Evolutionary conservation across 2,113 vertebrate genomes (phyloP), one percentile per base, ranked within the genome.

Genomic region (Chrysemys picta): DNA sequence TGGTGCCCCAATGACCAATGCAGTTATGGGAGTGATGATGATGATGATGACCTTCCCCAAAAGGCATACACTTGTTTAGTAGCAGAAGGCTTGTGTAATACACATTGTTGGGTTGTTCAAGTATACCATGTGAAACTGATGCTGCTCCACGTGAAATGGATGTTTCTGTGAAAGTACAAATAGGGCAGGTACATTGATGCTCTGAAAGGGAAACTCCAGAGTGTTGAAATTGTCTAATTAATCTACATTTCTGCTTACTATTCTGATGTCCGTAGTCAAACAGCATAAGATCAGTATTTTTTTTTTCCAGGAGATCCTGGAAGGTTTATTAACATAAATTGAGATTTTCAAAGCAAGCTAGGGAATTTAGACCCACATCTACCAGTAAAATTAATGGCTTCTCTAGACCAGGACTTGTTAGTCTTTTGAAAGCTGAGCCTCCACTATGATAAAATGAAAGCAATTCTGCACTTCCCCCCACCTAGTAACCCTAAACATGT

Each of bases 371-470:
- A 75, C 11, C 45, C 5, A 81, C 82, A 84, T 91, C 2, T 82
- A 0, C 19, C 1, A 1, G 95, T 89, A 62, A 85, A 83, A 90
- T 62, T 22, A 53, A 57, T 0, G 0, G 12, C 53, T 76, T 12
- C 72, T 84, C 89, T 76, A 82, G 57, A 35, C 19, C 27, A 82
- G 7, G 49, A 69, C 76, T 87, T 89, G 16, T 27, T 19, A 88
- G 57, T 14, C 4, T 76, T 82, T 3, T 87, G 27, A 85, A 88
- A 81, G 29, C 38, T 75, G 54, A 13, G 38, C 59, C 52, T 56
- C 87, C 87, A 27, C 50, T 49, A 84, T 50, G 12, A 8, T 45
- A 78, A 47, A 57, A 89, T 76, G 69, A 82, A 14, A 38, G 13
- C 79, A 84, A 22, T 4, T 1, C 3, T 31, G 2, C 80, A 78